Evolutionary conservation across 2,113 vertebrate species (phyloP).

Genomic region (Notechis scutatus): DNA sequence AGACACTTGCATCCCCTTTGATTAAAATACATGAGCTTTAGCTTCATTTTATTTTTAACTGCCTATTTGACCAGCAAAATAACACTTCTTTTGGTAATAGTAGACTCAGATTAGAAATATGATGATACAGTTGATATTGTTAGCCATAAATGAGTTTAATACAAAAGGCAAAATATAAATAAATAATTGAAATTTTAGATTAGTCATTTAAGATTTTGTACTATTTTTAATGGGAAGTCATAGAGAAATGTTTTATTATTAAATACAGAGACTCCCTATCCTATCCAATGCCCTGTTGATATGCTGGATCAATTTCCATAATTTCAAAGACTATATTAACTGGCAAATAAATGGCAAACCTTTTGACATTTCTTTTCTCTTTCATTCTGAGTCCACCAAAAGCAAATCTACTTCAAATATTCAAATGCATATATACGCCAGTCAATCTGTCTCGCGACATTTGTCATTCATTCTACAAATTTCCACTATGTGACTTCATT

Average conservation of each 20-base stretch:
- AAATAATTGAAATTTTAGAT: neutral
- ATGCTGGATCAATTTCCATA: neutral
- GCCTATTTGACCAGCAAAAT: neutral
- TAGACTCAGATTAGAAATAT: neutral
- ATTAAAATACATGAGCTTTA: slow-evolving; percentile 6
- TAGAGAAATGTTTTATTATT: neutral
- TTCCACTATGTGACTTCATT: slow-evolving; percentile 11
- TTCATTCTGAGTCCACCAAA: neutral
- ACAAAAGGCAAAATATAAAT: neutral
- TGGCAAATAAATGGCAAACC: neutral
- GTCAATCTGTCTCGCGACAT: neutral
- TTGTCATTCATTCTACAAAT: slow-evolving; percentile 10
- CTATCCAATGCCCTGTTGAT: neutral
- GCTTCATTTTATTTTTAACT: neutral
- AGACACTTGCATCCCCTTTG: neutral
- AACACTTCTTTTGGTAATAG: neutral
- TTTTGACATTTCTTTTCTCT: slow-evolving; percentile 9
- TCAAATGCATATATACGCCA: neutral
- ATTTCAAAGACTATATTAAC: neutral
- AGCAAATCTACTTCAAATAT: neutral
- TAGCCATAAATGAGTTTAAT: neutral
- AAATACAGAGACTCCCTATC: neutral
- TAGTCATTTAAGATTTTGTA: neutral
- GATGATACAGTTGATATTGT: neutral
- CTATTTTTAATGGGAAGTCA: neutral